Percentiles rank a stretch among this genome's conserved stretches.
Conservation (phyloP, 2,888 invertebrate species). For the Alloplasta piceator region DNA sequence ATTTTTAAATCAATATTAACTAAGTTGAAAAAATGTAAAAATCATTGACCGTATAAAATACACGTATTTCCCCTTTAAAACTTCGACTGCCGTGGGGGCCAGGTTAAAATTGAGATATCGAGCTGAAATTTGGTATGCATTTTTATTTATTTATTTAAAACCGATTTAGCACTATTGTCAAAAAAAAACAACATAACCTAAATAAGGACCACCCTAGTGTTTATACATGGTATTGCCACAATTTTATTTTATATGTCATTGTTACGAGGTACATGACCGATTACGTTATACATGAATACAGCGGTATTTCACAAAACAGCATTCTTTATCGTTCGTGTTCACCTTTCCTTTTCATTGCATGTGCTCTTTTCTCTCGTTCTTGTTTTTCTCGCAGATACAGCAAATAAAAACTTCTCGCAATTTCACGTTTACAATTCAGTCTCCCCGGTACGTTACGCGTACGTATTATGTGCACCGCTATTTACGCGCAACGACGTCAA, state of each 20-base stretch:
- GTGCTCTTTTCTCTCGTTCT: slow-evolving; percentile 4
- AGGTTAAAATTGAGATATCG: too few species aligned
- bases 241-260: not conserved
- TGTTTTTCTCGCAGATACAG: not conserved
- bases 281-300: not conserved
- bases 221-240: not conserved
- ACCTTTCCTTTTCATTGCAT: not conserved
- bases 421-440: not conserved
- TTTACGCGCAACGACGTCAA: slow-evolving; percentile 12
- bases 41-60: too few species aligned
- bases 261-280: not conserved
- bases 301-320: not conserved
- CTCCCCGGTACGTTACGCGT: slow-evolving; percentile 19
- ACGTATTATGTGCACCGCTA: not conserved
- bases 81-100: too few species aligned
- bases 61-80: too few species aligned
- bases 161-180: too few species aligned
- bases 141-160: too few species aligned
- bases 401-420: slow-evolving; percentile 24
- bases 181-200: too few species aligned
- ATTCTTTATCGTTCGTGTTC: not conserved
- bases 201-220: too few species aligned
- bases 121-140: too few species aligned
- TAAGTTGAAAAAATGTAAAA: too few species aligned
- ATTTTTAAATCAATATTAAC: too few species aligned